Evolutionary conservation across 2,113 vertebrate genomes (phyloP).

Genomic region (Sphyrna mokarran): DNA sequence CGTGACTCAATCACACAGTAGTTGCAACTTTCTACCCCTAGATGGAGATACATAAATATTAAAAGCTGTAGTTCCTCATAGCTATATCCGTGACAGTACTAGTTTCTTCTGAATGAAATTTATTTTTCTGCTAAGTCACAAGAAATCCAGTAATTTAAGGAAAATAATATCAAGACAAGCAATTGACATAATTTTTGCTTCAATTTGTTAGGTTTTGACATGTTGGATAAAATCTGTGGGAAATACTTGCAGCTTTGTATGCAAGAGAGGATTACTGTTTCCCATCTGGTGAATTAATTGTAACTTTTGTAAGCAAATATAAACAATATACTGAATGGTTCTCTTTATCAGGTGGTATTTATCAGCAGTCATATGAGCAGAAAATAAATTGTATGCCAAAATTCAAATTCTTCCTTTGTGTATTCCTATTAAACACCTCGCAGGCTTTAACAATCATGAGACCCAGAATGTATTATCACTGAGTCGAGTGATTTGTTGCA

Average conservation of each 20-base stretch:
- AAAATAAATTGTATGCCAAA: neutral
- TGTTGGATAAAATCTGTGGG: neutral
- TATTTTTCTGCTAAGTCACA: neutral
- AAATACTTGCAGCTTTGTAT: neutral
- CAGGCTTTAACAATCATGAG: neutral
- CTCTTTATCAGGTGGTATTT: neutral
- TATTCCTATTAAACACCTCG: neutral
- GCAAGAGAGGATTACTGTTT: neutral
- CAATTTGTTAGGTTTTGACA: neutral
- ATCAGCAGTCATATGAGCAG: neutral
- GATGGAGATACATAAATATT: neutral
- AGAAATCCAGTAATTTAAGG: neutral
- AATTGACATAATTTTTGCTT: neutral
- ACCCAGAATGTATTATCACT: neutral
- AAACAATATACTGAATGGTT: neutral
- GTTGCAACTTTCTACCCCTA: neutral
- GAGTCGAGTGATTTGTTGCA: neutral
- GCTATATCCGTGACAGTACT: neutral
- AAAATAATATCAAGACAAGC: neutral
- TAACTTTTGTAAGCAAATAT: neutral
- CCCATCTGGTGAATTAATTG: neutral
- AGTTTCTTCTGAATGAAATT: neutral
- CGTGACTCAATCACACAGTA: neutral
- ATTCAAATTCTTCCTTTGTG: neutral
- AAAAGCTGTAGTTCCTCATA: neutral